Evolutionary conservation across 2,113 vertebrate species (phyloP).

Genomic region (Spheniscus mendiculus): DNA sequence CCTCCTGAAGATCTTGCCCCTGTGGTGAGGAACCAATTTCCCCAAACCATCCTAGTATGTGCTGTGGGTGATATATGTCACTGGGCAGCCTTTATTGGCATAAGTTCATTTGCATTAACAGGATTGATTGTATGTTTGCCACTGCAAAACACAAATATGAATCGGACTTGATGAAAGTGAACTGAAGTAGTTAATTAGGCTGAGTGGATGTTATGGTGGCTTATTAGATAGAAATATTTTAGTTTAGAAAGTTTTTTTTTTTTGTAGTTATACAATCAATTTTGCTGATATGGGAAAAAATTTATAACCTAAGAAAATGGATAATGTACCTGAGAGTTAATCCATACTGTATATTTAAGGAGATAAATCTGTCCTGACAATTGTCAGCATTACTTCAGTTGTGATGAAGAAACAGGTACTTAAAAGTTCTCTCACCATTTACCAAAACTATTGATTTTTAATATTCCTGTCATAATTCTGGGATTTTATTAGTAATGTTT

Average conservation of each 20-base stretch:
- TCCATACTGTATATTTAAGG: background rate
- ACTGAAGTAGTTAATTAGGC: background rate
- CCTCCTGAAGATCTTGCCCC: background rate
- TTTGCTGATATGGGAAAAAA: background rate
- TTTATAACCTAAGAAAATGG: background rate
- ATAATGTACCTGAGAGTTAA: background rate
- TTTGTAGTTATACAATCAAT: background rate
- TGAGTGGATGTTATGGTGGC: background rate
- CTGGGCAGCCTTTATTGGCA: background rate
- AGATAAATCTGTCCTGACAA: background rate
- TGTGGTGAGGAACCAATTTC: background rate
- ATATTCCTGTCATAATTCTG: background rate
- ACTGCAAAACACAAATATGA: background rate
- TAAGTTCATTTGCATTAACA: background rate
- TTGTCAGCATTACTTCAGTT: background rate
- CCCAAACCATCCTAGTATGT: background rate
- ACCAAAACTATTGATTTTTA: background rate
- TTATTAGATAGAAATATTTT: background rate
- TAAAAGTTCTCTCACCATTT: background rate
- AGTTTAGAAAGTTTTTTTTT: background rate
- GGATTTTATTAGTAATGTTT: background rate
- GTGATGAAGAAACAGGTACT: background rate
- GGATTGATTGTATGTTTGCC: background rate
- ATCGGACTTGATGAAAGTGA: background rate
- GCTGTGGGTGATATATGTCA: background rate